Evolutionary conservation across 2,888 invertebrate genomes (phyloP).

Genomic region (Drosophila eohydei): DNA sequence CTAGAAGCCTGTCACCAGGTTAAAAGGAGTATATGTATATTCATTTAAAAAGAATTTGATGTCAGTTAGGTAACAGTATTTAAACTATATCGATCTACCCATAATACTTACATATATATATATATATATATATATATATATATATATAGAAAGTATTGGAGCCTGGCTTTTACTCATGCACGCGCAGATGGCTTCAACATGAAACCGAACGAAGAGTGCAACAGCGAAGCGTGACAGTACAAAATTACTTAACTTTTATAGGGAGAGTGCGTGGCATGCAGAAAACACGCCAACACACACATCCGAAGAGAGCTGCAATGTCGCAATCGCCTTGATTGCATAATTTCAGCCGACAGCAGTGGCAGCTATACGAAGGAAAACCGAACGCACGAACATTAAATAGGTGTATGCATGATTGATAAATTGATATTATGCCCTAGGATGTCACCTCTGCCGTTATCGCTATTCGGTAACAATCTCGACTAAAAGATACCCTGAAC

Average conservation of each 20-base stretch:
- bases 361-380: slow-evolving; percentile 1
- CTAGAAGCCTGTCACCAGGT: too few relatives aligned
- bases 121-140: neutral
- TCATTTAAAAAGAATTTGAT: too few relatives aligned
- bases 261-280: slow-evolving; percentile 37
- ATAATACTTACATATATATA: neutral
- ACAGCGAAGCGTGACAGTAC: too few relatives aligned
- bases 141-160: neutral
- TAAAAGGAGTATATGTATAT: too few relatives aligned
- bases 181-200: too few relatives aligned
- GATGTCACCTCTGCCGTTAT: too few relatives aligned
- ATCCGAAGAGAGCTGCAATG: slow-evolving; percentile 11
- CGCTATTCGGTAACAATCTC: too few relatives aligned
- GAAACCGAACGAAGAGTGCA: too few relatives aligned
- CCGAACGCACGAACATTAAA: slow-evolving; percentile 56
- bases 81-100: slow-evolving; percentile 8
- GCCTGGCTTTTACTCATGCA: slow-evolving; percentile 14
- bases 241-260: too few relatives aligned
- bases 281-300: slow-evolving; percentile 17
- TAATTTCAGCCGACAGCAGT: slow-evolving; percentile 28
- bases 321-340: slow-evolving; percentile 48
- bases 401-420: slow-evolving; percentile 76
- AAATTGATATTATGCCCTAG: too few relatives aligned
- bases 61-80: too few relatives aligned
- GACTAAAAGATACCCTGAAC: too few relatives aligned